Evolutionary conservation across 2,113 vertebrate genomes (phyloP), one percentile per base, ranked within the genome.

Genomic region (Sula dactylatra): DNA sequence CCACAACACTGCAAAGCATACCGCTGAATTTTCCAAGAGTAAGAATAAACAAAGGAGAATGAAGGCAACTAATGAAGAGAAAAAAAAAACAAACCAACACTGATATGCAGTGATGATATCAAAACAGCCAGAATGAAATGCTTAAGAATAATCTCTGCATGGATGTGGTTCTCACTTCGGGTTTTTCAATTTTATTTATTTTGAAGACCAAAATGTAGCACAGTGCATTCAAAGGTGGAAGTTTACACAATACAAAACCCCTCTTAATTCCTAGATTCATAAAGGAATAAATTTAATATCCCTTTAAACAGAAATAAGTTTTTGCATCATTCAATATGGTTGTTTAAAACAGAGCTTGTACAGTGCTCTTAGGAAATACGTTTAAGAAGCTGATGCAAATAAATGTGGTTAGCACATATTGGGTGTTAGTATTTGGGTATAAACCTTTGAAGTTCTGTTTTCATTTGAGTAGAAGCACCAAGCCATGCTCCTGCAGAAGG

Each of bases 1-100:
- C 98, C 98, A 98, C 98, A 93, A 97, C 97, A 98, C 98, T 94
- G 61, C 96, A 95, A 98, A 98, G 98, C 98, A 97, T 94, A 98
- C 94, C 97, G 97, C 92, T 95, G 97, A 97, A 97, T 96, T 97
- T 94, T 96, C 95, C 96, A 96, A 98, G 91, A 97, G 88, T 79
- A 93, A 97, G 94, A 96, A 96, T 49, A 94, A 95, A 97, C 64
- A 70, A 97, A 96, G 50, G 95, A 94, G 91, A 97, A 98, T 93
- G 94, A 92, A 98, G 94, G 94, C 94, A 97, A 97, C 93, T 97
- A 97, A 97, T 74, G 72, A 96, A 85, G 87, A 96, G 82, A 45
- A 67, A 90, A 90, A 93, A 84, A 90, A 64, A 42, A 31, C 0
- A n/a, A 93, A 42, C 10, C 13, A 45, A 45, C 5, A 62, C 42